These are phyloP conservation scores for Napeogenes sylphis DNA, from an alignment of 2,888 invertebrate species.

Conservation along the genomic window DNA sequence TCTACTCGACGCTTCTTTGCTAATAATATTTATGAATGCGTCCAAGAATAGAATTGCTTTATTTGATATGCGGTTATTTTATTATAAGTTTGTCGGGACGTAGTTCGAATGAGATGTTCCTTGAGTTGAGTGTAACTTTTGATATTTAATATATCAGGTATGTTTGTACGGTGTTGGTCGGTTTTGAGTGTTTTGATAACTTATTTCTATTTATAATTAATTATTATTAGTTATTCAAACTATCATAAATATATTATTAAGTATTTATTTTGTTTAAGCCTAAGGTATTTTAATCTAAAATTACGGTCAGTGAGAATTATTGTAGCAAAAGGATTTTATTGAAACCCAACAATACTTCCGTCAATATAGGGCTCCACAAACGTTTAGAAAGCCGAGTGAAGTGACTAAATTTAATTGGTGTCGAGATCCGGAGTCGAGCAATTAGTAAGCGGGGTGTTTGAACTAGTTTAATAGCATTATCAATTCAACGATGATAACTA, in stretches of 20 bases:
- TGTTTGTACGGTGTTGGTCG: too few species aligned
- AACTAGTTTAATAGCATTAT: constrained; percentile 39
- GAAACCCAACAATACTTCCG: constrained; percentile 24
- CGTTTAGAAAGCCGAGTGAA: constrained; percentile 30
- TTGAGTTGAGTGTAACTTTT: too few species aligned
- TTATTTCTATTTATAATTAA: too few species aligned
- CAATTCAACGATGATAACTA: constrained; percentile 40
- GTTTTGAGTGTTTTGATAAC: too few species aligned
- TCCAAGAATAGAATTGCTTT: constrained; percentile 40
- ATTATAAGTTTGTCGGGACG: neutral
- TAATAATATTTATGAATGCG: constrained; percentile 51
- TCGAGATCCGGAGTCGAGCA: constrained; percentile 46
- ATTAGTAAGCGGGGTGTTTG: constrained; percentile 52
- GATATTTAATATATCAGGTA: too few species aligned
- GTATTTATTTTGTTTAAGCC: neutral
- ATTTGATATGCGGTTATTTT: neutral
- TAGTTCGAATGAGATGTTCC: neutral
- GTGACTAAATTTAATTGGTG: constrained; percentile 54
- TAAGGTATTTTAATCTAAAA: too few species aligned
- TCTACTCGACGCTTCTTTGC: constrained; percentile 29
- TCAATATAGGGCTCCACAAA: constrained; percentile 25
- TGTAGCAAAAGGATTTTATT: neutral
- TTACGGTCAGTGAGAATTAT: too few species aligned
- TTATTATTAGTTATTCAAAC: too few species aligned
- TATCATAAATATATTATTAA: too few species aligned